Base-by-base conservation (phyloP, 92 coral and sea anemone genomes). In the Bergia sp. region DNA sequence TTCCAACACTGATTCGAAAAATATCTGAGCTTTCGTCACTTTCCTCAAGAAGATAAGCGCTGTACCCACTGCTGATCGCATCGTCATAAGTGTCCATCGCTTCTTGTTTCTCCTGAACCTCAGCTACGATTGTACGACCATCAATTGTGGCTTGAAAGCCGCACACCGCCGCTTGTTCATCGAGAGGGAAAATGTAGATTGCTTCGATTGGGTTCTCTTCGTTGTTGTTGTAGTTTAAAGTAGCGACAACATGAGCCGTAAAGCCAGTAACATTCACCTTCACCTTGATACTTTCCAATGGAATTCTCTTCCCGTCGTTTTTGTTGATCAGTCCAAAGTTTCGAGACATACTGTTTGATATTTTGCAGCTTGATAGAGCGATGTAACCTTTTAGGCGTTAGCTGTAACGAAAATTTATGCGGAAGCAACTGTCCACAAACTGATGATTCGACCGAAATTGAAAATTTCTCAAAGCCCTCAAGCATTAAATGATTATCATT, bases 181-280 rank as follows among this genome's bases (percentile, higher is more conserved):
- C 98, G 44, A 94, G 89, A 23, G 98, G 97, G 76, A 94, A 92
- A n/a, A 93, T 86, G 67, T 88, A 96, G 77, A 95, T 91, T 37
- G 95, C 97, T 86, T 97, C 99, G 36, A 97, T 91, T 44, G 98
- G 99, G 79, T 90, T 93, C 41, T 91, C 86, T 21, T 92, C 89
- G 49, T 92, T 85, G 91, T 96, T 96, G 47, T 80, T 81, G 93
- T 95, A 95, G 73, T 85, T 91, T 93, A 96, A 76, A 2, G 93
- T 92, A 39, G 99, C 95, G 18, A 82, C 86, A 49, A 95, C 96
- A 42, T 96, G 94, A 16, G 96, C 96, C 12, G 96, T 93, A 58
- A 89, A 96, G 15, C 99, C 98, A 57, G 92, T 93, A 5, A 96
- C 86, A 90, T 95, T 90, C 21, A 91, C 94, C 66, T 79, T 93